Evolutionary conservation across 2,113 vertebrate species (phyloP), one percentile per base, ranked within the genome.

Genomic region (Nesospiza acunhae): DNA sequence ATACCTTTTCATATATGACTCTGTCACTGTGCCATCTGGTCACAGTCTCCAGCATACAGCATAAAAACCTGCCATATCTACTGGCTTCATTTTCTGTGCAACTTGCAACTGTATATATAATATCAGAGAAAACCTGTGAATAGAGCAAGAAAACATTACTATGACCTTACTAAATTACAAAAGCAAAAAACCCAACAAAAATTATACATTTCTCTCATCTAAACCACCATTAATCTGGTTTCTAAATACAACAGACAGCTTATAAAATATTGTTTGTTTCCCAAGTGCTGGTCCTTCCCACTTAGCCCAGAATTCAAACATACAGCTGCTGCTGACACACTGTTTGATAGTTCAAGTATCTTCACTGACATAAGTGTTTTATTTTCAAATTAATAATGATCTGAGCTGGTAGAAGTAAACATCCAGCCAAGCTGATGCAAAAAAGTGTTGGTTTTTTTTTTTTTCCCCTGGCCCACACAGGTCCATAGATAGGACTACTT

Each of bases 61-160:
- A 99, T 28, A 99, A 98, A 98, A 99, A 99, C 84, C 99, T 99
- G 33, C 99, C 99, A 1, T 99, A 99, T 49, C 99, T 98, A 88
- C 99, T 99, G 55, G 99, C 99, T 98, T 99, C 99, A 63, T 99
- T 99, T 98, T 99, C 99, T 10, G 99, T 99, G 95, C 99, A 99
- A 97, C 99, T 99, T 93, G 99, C 99, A 76, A 99, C 99, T 11
- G 99, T 99, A 96, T 99, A 99, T 97, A 99, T 99, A 96, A 99
- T 99, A 87, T 99, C 99, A 33, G 99, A 99, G 94, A 99, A 99
- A 74, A 99, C 99, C 99, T 99, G 97, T 5, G 82, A 96, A 91
- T 1, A 91, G 87, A 77, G 30, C 15, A 93, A 53, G 27, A 75
- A 92, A 85, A 52, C 20, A 30, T 94, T 88, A 89, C n/a, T 73